Evolutionary conservation across 2,888 invertebrate genomes (phyloP).

Genomic region (Hydroisotoma schaefferi): DNA sequence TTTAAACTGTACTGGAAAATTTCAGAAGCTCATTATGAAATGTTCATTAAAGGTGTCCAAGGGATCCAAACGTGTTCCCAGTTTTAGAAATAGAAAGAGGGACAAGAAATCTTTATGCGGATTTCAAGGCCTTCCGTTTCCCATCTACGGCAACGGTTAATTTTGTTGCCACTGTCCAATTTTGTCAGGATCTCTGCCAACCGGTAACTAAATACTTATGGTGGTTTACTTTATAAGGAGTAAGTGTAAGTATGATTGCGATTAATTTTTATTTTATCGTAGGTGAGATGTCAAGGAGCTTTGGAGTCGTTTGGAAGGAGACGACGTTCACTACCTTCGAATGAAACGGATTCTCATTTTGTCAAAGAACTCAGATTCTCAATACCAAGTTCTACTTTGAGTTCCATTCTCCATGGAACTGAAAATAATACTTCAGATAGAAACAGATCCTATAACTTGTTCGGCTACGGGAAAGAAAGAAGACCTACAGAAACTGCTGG

Average conservation of each 20-base stretch:
- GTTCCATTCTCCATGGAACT: constrained; percentile 17
- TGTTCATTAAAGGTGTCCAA: constrained; percentile 55
- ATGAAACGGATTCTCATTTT: constrained; percentile 41
- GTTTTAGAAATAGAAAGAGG: constrained; percentile 52
- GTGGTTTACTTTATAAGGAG: too few relatives aligned
- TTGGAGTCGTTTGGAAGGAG: constrained; percentile 52
- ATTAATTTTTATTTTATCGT: constrained; percentile 15
- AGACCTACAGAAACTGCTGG: too few relatives aligned
- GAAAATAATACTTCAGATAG: too few relatives aligned
- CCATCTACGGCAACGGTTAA: constrained; percentile 55
- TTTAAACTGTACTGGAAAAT: background rate
- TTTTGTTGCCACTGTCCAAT: constrained; percentile 55
- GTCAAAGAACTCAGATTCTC: constrained; percentile 37
- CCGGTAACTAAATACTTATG: constrained; percentile 52
- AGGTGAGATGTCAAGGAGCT: constrained; percentile 52
- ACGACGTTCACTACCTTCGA: constrained; percentile 45
- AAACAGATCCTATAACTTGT: too few relatives aligned
- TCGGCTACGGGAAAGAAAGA: too few relatives aligned
- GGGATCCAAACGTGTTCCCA: constrained; percentile 54
- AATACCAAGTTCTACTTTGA: constrained; percentile 35
- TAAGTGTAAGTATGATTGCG: too few relatives aligned
- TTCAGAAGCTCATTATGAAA: too few relatives aligned
- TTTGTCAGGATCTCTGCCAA: constrained; percentile 55
- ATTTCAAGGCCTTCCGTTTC: constrained; percentile 56
- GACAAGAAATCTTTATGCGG: constrained; percentile 52